Base-by-base conservation (phyloP, 2,113 vertebrate species). In the Microtus ochrogaster region DNA sequence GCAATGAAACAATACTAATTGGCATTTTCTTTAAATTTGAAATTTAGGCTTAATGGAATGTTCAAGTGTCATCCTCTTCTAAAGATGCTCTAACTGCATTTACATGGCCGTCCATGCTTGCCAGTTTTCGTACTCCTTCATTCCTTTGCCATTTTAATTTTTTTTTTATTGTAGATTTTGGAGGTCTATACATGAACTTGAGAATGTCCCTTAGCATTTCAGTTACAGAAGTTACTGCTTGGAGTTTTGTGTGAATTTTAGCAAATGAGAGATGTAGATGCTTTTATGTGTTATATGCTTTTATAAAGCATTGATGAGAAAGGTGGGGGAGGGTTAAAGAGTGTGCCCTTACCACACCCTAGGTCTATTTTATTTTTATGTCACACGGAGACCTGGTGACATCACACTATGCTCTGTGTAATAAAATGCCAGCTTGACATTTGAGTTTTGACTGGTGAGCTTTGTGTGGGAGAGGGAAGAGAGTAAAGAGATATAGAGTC, bases 381-480 rank as follows among this genome's bases (percentile, higher is more conserved):
- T 87, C 36, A 49, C 26, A 39, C 58, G 22, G 24, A 89, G 47
- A 68, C 87, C 44, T 93, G 70, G 41, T 90, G 92, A 79, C 26
- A 7, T 26, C 94, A 30, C 7, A 5, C 21, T 19, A 93, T 14
- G 81, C 7, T 24, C 58, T 55, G 17, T 63, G 61, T 95, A 90
- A 61, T 58, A 55, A 93, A 94, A 96, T 85, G n/a, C 11, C 39
- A 79, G 7, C 78, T 86, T 92, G 73, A 91, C 96, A 92, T 92
- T 96, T 96, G 72, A 70, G 17, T 70, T 96, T 94, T 91, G n/a
- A 78, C 52, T 1, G 1, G 28, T 22, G 47, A 81, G 24, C 7
- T 5, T 12, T 44, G 3, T 88, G 72, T 10, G 21, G 30, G 72
- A 92, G 78, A 77, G 49, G 47, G 74, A 88, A 84, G 81, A 73